Evolutionary conservation across 2,888 invertebrate genomes (phyloP), one percentile per base, ranked within the genome.

Genomic region (Parelbella ahira): DNA sequence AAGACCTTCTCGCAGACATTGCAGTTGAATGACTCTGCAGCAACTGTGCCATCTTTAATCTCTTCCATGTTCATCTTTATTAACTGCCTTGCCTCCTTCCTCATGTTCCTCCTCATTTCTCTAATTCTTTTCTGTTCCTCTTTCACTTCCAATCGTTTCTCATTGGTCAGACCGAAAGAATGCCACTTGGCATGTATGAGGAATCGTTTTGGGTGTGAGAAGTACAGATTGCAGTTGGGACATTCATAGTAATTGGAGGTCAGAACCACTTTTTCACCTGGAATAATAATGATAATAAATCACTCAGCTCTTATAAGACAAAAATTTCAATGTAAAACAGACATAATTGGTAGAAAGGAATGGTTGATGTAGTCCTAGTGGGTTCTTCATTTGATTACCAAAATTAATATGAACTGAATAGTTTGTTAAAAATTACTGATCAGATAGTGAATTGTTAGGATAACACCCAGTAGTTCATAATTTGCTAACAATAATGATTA

Each of bases 171-270:
- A 0, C 84, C 84, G 8, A 84, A 79, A 0, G 68, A 59, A 45
- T 88, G 88, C 88, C 88, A 88, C 30, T 87, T 87, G 1, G 59
- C 54, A 41, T 88, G 88, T 0, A 88, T 68, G 0, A 88, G 60
- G 38, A 80, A 84, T 1, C 88, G 54, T 32, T 88, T 88, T 0
- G 81, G 79, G 36, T 86, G 62, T 0, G 54, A 55, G 12, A 88
- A 71, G 1, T 76, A 53, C 0, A 84, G 50, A 1, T 49, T 48
- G 25, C 88, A 88, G 37, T 76, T 58, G 0, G 75, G 68, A 8
- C 88, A 88, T 53, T 82, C 81, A 1, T 63, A 83, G 47, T 58
- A 67, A 2, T 32, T 3, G 3, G 20, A 2, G 20, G n/a, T n/a
- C n/a, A n/a, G n/a, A n/a, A n/a, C n/a, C n/a, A n/a, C n/a, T n/a